phyloP scores from a whole-genome alignment of 1,140 invertebrate species.

The Pseudomyrmex pallidus region DNA sequence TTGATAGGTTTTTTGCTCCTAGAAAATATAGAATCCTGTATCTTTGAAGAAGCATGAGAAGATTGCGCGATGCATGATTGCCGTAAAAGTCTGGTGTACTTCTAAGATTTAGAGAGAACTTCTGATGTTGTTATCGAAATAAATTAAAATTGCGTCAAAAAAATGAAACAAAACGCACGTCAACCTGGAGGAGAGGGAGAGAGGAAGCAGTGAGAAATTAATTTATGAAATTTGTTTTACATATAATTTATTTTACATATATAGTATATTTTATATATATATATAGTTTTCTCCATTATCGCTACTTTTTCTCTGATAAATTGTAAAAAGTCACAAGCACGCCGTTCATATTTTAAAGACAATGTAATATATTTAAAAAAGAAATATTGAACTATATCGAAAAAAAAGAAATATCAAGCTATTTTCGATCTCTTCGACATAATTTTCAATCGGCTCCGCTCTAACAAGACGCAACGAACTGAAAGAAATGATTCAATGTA shows the following conservation, averaged over 20 bases:
- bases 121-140: too few relatives aligned
- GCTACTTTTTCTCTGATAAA: background rate
- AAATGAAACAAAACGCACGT: too few relatives aligned
- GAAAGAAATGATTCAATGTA: slow-evolving; percentile 7
- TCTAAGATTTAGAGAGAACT: too few relatives aligned
- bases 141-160: too few relatives aligned
- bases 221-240: background rate
- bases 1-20: background rate
- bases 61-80: background rate
- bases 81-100: too few relatives aligned
- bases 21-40: background rate
- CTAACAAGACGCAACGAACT: slow-evolving; percentile 14
- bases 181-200: too few relatives aligned
- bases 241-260: background rate
- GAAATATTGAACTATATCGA: too few relatives aligned
- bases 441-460: background rate
- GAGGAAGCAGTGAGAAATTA: background rate
- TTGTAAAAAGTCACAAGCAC: background rate
- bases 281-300: background rate
- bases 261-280: background rate
- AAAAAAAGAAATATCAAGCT: background rate
- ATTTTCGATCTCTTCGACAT: background rate
- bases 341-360: background rate
- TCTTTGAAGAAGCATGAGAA: background rate
- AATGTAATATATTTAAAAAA: background rate